Percentiles rank a stretch among this genome's conserved stretches.
These are phyloP conservation scores for Neomonachus schauinslandi DNA, from an alignment of 2,113 vertebrate genomes.

Conservation along the genomic window DNA sequence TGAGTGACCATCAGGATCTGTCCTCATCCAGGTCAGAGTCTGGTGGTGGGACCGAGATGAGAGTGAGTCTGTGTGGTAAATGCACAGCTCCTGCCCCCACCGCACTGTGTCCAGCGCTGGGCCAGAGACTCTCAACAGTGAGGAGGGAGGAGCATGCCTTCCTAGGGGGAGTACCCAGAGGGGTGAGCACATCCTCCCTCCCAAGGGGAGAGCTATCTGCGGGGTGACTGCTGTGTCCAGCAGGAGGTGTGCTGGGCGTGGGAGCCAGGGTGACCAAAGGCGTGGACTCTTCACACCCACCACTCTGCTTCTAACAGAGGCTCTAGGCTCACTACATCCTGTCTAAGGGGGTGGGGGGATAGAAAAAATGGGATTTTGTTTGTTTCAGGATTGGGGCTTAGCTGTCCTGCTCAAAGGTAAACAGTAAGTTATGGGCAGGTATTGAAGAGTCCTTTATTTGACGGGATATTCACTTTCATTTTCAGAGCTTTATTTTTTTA, in stretches of 20 bases:
- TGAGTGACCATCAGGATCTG: background rate
- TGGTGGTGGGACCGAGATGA: background rate
- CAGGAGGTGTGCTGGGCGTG: fast-evolving
- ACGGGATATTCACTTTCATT: background rate
- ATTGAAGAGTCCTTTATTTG: background rate
- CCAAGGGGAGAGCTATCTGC: fast-evolving
- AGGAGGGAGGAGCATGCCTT: background rate
- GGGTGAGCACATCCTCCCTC: too few relatives aligned
- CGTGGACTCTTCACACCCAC: background rate
- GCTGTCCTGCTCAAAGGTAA: background rate
- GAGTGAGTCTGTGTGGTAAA: background rate
- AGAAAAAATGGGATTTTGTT: background rate
- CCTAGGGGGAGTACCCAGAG: background rate
- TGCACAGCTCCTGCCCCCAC: background rate
- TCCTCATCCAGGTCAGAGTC: background rate
- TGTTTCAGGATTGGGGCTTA: background rate
- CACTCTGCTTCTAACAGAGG: background rate
- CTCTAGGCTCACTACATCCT: background rate
- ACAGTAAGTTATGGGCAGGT: background rate
- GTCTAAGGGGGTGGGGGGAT: background rate
- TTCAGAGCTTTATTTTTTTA: conserved; percentile 29
- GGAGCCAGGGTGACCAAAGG: fast-evolving
- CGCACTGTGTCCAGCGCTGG: background rate
- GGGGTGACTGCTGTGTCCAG: background rate
- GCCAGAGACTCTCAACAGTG: background rate